These are phyloP conservation scores for Sarotherodon lohbergeri DNA, from an alignment of 2,113 vertebrate species.

Conservation along the genomic window DNA sequence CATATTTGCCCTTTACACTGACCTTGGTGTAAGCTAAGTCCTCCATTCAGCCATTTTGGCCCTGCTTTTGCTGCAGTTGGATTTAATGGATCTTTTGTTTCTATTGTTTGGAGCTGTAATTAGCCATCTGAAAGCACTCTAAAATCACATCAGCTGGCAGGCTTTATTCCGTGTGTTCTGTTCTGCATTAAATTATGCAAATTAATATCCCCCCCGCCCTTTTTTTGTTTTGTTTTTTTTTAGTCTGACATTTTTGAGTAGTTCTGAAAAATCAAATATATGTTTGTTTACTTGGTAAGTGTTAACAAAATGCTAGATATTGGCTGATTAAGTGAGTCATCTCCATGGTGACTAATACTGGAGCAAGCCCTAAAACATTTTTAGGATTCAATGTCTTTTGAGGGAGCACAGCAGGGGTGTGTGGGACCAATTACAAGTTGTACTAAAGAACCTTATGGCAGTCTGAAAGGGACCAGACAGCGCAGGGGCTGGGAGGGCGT, in stretches of 20 bases:
- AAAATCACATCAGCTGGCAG: constrained; percentile 23
- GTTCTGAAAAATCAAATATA: not conserved
- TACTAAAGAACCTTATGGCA: constrained; percentile 32
- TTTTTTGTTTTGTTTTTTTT: not conserved
- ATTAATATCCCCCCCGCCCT: not conserved
- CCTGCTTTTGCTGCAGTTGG: not conserved
- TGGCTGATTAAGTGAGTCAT: not conserved
- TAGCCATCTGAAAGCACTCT: constrained; percentile 53
- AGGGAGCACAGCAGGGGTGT: constrained; percentile 13
- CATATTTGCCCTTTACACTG: constrained; percentile 52
- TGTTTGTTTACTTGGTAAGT: not conserved
- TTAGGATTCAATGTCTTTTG: not conserved
- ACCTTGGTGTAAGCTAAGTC: constrained; percentile 32
- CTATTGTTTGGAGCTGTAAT: constrained; percentile 42
- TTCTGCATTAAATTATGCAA: constrained; percentile 13
- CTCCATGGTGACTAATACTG: constrained; percentile 41
- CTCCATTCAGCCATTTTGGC: constrained; percentile 58
- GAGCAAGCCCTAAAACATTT: constrained; percentile 19
- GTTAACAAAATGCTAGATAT: not conserved
- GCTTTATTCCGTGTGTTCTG: not conserved
- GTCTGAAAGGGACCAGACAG: constrained; percentile 18
- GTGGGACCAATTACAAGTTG: constrained; percentile 33
- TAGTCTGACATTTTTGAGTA: not conserved
- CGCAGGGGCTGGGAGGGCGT: not conserved
- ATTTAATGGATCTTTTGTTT: constrained; percentile 42